A percentile compares a stretch with the other conserved stretches of the same genome.
phyloP scores from a whole-genome alignment of 2,888 invertebrate species.

The Malthinus flaveolus region DNA sequence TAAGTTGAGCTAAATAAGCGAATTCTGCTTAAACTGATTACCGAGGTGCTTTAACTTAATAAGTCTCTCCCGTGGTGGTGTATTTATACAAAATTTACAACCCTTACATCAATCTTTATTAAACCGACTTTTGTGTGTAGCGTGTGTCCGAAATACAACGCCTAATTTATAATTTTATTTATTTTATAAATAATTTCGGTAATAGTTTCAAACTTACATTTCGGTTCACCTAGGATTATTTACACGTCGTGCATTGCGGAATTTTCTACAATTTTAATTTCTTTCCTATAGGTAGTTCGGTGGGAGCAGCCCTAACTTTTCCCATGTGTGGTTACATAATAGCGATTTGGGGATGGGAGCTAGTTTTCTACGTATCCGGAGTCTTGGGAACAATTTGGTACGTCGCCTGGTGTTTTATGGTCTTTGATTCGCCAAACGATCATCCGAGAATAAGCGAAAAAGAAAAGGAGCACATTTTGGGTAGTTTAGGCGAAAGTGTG shows the following conservation, averaged over 20 bases:
- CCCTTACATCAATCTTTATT: neutral
- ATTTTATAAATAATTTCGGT: too few relatives aligned
- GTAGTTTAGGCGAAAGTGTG: slow-evolving; percentile 57
- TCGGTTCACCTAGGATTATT: too few relatives aligned
- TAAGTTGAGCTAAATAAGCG: neutral
- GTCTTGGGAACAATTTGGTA: slow-evolving; percentile 68
- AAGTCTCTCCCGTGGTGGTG: neutral
- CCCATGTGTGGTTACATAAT: slow-evolving; percentile 72
- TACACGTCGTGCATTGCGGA: too few relatives aligned
- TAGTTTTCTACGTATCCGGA: slow-evolving; percentile 70
- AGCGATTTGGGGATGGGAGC: slow-evolving; percentile 69
- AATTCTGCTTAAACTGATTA: slow-evolving; percentile 1
- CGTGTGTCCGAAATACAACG: neutral
- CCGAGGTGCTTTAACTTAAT: neutral
- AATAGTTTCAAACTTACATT: too few relatives aligned
- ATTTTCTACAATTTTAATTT: neutral
- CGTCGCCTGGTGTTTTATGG: slow-evolving; percentile 63
- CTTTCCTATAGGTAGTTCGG: slow-evolving; percentile 60
- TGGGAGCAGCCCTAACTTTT: slow-evolving; percentile 69
- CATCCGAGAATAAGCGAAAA: slow-evolving; percentile 66
- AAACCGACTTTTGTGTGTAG: neutral
- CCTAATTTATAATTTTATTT: neutral
- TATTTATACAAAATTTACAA: neutral
- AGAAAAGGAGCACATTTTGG: slow-evolving; percentile 63
- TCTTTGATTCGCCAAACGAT: slow-evolving; percentile 65